Conservation (phyloP, 2,888 invertebrate species). For the Cheilosia grossa region DNA sequence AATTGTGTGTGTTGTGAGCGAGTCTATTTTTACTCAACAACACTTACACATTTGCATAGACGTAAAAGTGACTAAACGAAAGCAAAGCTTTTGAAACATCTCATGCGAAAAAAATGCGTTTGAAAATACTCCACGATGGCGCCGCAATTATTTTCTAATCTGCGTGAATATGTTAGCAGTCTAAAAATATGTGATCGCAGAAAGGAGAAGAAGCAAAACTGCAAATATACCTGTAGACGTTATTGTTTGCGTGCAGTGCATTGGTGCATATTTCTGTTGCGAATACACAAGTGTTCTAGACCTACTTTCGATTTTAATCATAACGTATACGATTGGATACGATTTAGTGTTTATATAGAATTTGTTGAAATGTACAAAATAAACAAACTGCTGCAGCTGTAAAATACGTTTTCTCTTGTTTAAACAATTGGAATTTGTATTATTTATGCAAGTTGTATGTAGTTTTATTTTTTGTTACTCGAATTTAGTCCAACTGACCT, state of each 20-base stretch:
- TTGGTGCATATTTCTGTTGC: neutral
- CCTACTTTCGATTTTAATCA: slow-evolving; percentile 4
- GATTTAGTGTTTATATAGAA: neutral
- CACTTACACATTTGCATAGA: neutral
- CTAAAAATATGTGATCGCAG: neutral
- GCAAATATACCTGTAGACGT: neutral
- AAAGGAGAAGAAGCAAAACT: neutral
- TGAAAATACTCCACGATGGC: neutral
- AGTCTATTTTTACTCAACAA: slow-evolving; percentile 6
- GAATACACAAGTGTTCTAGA: slow-evolving; percentile 2
- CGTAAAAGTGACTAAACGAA: no score
- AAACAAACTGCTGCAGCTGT: no score
- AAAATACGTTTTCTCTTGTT: no score
- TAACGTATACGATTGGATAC: neutral
- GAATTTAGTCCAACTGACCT: no score
- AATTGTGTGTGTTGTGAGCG: neutral
- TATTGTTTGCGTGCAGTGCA: neutral
- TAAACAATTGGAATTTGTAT: no score
- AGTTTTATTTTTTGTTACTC: no score
- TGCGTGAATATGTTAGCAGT: neutral
- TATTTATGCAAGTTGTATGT: no score
- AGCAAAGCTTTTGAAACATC: neutral
- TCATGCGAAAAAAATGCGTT: neutral
- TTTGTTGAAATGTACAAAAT: neutral
- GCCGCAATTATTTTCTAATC: neutral